Evolutionary conservation across 2,113 vertebrate genomes (phyloP).

Genomic region (Ceyx cyanopectus): DNA sequence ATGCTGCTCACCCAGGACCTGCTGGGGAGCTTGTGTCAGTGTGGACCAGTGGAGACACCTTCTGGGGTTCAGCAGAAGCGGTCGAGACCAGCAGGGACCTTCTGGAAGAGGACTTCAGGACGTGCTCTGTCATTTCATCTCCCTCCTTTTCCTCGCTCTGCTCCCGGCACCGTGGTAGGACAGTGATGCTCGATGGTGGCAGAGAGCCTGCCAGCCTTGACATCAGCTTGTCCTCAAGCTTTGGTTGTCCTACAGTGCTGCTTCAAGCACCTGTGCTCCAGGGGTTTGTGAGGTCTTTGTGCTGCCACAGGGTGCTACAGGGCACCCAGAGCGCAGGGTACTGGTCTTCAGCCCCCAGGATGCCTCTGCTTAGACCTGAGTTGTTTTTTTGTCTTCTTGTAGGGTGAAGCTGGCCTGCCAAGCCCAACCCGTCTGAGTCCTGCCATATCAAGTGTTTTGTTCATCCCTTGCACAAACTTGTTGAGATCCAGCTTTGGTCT

Average conservation of each 20-base stretch:
- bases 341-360: background rate
- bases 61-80: conserved; percentile 60
- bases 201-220: rapidly evolving
- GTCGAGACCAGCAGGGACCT: rapidly evolving
- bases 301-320: background rate
- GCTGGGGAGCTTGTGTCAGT: background rate
- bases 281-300: background rate
- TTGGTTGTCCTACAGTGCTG: background rate
- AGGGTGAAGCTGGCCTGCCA: background rate
- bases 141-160: background rate
- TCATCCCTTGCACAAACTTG: background rate
- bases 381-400: background rate
- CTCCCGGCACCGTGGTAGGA: background rate
- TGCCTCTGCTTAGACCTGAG: background rate
- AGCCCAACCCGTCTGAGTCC: background rate
- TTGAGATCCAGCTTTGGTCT: background rate
- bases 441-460: background rate
- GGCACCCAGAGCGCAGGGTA: background rate
- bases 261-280: background rate
- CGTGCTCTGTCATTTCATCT: rapidly evolving
- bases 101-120: background rate
- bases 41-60: conserved; percentile 63
- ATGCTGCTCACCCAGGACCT: background rate
- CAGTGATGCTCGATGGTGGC: background rate
- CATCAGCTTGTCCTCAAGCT: background rate